phyloP scores from a whole-genome alignment of 2,113 vertebrate genomes.

The Strix uralensis region DNA sequence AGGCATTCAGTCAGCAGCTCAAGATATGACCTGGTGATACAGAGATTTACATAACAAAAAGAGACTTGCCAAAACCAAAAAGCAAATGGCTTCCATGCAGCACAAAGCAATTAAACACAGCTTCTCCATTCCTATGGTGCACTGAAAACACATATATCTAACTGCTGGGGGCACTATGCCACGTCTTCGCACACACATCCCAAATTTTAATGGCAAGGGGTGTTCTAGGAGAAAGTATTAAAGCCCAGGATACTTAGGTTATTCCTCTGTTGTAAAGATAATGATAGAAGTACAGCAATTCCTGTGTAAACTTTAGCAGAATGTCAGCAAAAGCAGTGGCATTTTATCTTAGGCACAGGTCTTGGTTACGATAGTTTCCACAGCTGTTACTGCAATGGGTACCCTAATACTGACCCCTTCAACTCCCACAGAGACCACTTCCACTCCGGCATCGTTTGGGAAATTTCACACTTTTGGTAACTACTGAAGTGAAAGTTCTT shows the following conservation, averaged over 20 bases:
- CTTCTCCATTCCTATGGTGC: neutral
- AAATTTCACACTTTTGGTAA: constrained; percentile 39
- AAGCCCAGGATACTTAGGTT: neutral
- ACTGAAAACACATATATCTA: neutral
- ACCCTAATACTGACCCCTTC: neutral
- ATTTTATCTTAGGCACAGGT: neutral
- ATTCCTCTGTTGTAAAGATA: neutral
- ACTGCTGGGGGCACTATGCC: neutral
- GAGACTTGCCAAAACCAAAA: neutral
- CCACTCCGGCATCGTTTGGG: neutral
- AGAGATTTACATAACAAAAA: neutral
- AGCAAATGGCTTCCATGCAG: neutral
- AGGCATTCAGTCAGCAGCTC: neutral
- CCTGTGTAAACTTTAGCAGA: neutral
- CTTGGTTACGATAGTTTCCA: neutral
- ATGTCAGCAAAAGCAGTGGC: constrained; percentile 7
- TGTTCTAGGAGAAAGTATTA: neutral
- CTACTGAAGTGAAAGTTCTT: constrained; percentile 2
- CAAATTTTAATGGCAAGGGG: neutral
- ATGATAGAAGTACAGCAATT: neutral
- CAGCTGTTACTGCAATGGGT: neutral
- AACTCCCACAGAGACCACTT: neutral
- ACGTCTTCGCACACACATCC: neutral
- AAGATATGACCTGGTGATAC: neutral
- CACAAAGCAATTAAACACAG: neutral